Base-by-base conservation (phyloP, 2,797 vertebrate genomes). In the Catamblyrhynchus diadema region DNA sequence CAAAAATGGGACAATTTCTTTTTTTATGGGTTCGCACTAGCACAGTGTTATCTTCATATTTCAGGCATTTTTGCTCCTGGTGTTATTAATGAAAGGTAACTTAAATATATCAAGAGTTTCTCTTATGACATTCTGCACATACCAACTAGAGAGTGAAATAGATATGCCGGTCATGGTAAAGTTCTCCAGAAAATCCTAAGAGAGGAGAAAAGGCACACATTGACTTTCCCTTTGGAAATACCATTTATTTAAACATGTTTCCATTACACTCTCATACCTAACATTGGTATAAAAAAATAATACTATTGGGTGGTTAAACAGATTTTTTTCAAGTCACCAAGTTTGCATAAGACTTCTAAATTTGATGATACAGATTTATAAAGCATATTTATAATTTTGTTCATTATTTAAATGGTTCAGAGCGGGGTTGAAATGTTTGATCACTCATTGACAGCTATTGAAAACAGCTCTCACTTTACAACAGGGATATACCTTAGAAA, bases 291-390 rank as follows among this genome's bases (percentile, higher is more conserved):
- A 50, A 86, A 79, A 74, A 70, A 67, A 23, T 13, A 71, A 54
- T 28, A 33, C 8, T 30, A 59, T 79, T 0, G 0, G 3, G 7
- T 32, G 32, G 14, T 30, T 56, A 64, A 83, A 73, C 6, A 61
- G 50, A 64, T 37, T 4, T 4, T 16, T 50, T 80, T 48, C 20
- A 73, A 53, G 37, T 71, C 37, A 89, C 6, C 20, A 65, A n/a
- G 37, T 77, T 62, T 70, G 24, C 2, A 0, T 13, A 64, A 33
- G 21, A 74, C 14, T 82, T 72, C 59, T 8, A 25, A 50, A 81
- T 80, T 73, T 81, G 35, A 88, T 42, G 3, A 75, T n/a, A 44
- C 20, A 56, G 54, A 62, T 54, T 62, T 65, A 61, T 47, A 75
- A 81, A 72, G 44, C 6, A 1, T 39, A 79, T 61, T 69, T 48